Evolutionary conservation across 2,113 vertebrate species (phyloP), one percentile per base, ranked within the genome.

Genomic region (Xyrauchen texanus): DNA sequence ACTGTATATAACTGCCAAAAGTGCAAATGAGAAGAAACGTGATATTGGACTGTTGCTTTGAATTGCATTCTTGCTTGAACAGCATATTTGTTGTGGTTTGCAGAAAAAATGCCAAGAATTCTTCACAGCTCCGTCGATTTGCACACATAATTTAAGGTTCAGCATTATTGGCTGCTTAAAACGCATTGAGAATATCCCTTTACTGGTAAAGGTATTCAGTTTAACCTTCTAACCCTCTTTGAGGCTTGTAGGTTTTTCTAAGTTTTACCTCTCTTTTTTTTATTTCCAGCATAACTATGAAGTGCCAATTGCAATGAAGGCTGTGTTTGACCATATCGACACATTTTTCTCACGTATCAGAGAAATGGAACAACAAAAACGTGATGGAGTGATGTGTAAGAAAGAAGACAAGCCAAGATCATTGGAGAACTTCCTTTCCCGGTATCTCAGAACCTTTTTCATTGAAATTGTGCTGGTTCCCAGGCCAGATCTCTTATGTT

Each of bases 301-400:
- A 88, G 97, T 97, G 69, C 98, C 98, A 42, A 98, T 99, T 74
- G 93, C 95, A 80, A 99, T 99, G 97, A 97, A 98, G 89, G 95
- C 97, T 0, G 94, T 99, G 65, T 97, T 99, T 52, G 93, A 97
- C 87, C 92, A 97, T 88, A 91, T 98, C 0, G 97, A 99, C 89
- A 97, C 96, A 7, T 99, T 99, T 89, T 94, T 95, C n/a, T 97
- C 97, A 62, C 94, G 98, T 80, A 95, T 98, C 88, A 94, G 95
- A 90, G 97, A 99, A 81, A 97, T 99, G 97, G 98, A 98, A 87
- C 96, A 95, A 84, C 97, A 99, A 88, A 99, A 98, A 90, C 93
- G 94, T 80, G 96, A 99, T 4, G 97, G 96, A 1, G 95, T 96
- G 66, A 86, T 89, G 49, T 99, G 97, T 87, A 95, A 93, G 86